Conservation (phyloP, 2,888 invertebrate genomes). For the Cephus nigrinus region DNA sequence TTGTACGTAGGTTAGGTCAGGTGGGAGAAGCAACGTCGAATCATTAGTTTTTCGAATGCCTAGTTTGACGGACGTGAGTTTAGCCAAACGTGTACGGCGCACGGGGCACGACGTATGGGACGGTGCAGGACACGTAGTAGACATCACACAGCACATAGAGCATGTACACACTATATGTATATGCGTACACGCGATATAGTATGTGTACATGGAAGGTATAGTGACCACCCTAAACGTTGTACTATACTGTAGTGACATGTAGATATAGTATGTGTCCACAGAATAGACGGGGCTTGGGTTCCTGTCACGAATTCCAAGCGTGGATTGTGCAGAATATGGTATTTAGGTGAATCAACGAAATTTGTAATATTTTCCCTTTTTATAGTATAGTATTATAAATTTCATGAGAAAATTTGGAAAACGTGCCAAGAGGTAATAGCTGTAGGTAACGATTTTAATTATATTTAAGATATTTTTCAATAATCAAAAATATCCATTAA, state of each 20-base stretch:
- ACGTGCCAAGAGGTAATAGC: no score
- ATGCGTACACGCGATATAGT: neutral
- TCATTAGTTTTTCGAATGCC: neutral
- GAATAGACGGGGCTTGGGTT: neutral
- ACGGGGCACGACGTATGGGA: neutral
- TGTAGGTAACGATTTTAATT: no score
- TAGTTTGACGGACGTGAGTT: neutral
- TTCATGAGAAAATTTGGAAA: no score
- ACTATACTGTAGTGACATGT: neutral
- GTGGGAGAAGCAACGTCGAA: neutral
- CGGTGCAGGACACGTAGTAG: neutral
- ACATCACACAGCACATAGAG: neutral
- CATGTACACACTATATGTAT: neutral
- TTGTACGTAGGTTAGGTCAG: neutral
- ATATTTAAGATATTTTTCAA: no score
- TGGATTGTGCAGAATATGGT: neutral
- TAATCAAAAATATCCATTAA: no score
- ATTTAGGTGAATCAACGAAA: no score
- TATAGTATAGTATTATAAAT: no score
- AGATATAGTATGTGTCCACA: neutral
- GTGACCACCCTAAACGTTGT: neutral
- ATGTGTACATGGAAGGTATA: neutral
- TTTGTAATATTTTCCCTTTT: no score
- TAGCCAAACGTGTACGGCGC: neutral
- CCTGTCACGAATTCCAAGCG: neutral